phyloP scores from a whole-genome alignment of 2,888 invertebrate genomes.

The Drosophila formosana region DNA sequence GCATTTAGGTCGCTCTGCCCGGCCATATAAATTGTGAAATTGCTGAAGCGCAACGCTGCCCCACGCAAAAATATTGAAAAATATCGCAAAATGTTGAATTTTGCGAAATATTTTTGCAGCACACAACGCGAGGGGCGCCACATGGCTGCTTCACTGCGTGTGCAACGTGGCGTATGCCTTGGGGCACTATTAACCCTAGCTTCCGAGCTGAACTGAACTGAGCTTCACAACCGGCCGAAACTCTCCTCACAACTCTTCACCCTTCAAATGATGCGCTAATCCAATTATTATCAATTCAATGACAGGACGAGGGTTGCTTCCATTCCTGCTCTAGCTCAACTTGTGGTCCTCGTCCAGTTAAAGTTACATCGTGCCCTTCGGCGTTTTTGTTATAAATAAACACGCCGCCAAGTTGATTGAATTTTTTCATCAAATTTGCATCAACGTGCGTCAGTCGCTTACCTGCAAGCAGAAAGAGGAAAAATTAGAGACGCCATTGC shows the following conservation, averaged over 20 bases:
- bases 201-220: constrained; percentile 8
- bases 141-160: constrained; percentile 63
- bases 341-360: constrained; percentile 8
- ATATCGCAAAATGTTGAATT: constrained; percentile 64
- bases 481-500: not conserved
- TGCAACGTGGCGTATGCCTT: constrained; percentile 72
- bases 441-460: constrained; percentile 41
- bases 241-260: constrained; percentile 30
- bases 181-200: constrained; percentile 67
- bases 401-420: constrained; percentile 55
- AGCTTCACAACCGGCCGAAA: constrained; percentile 31
- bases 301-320: constrained; percentile 61
- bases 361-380: constrained; percentile 15
- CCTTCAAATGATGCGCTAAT: constrained; percentile 74
- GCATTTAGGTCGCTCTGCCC: constrained; percentile 68
- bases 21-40: constrained; percentile 73
- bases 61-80: constrained; percentile 68
- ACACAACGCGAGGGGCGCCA: constrained; percentile 1
- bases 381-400: constrained; percentile 66
- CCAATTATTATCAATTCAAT: constrained; percentile 83
- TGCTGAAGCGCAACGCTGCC: constrained; percentile 60
- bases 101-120: constrained; percentile 58
- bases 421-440: constrained; percentile 42
- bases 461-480: constrained; percentile 56
- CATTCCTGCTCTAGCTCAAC: not conserved